Base-by-base conservation (phyloP, 2,797 vertebrate species). In the Kryptolebias ocellatus region DNA sequence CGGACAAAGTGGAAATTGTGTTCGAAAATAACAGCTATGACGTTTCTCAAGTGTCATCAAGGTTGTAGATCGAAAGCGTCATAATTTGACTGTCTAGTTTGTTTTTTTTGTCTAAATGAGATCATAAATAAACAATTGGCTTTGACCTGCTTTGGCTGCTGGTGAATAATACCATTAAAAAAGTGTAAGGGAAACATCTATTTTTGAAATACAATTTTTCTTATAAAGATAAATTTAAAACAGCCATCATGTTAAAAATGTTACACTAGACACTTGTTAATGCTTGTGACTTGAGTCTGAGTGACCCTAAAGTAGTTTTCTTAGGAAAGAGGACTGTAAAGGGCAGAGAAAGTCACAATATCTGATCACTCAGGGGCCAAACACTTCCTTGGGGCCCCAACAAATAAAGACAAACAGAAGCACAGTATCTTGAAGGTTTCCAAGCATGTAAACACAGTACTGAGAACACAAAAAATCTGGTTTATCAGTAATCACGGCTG, bases 301-400 rank as follows among this genome's bases (percentile, higher is more conserved):
- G 17, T 31, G 31, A 71, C 34, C 39, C 67, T 39, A 69, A 39
- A 39, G 34, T 4, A 0, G 60, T 57, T 62, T 73, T 63, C 29
- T 15, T 2, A 0, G 69, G 70, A 42, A 42, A 42, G 9, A 60
- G 27, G 16, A 67, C 20, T 24, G 4, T 50, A 29, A 7, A 70
- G 18, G n/a, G n/a, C 51, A 50, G 57, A 62, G 53, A 72, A 76
- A 82, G 80, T n/a, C 16, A 17, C 20, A 51, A 51, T 5, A 7
- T n/a, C n/a, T 45, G n/a, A 27, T 42, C 39, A 42, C 2, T 42
- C 6, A 59, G 31, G 11, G 47, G 55, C 1, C 59, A 34, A 34
- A 34, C 31, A 34, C 31, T 7, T 34, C 31, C 4, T 34, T 34
- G 31, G 20, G 31, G 31, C 31, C 31, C 31, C 31, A 34, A 34